Conservation (phyloP, 2,888 invertebrate species). For the Coelogynopora nodosa region DNA sequence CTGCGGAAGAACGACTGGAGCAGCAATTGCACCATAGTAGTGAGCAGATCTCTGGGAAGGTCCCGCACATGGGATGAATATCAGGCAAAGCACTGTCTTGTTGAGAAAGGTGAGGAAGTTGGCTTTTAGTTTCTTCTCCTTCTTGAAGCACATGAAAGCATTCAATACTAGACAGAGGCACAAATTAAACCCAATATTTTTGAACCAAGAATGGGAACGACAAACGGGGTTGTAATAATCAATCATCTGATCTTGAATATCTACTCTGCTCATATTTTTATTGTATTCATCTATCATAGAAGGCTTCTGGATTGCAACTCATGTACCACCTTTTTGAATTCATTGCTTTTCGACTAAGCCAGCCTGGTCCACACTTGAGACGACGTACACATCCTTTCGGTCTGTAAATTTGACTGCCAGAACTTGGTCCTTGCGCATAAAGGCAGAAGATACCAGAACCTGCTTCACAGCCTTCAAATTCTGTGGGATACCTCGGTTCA, state of each 20-base stretch:
- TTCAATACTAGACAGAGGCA: conserved; percentile 33
- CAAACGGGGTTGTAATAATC: conserved; percentile 34
- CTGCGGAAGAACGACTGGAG: not conserved
- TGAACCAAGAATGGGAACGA: conserved; percentile 26
- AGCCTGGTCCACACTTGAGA: conserved; percentile 35
- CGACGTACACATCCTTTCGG: conserved; percentile 20
- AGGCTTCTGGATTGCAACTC: conserved; percentile 33
- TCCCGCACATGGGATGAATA: not conserved
- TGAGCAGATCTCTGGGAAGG: not conserved
- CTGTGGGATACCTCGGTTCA: conserved; percentile 33
- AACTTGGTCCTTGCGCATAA: conserved; percentile 25
- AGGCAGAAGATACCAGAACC: conserved; percentile 29
- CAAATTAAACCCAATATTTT: conserved; percentile 29
- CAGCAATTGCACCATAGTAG: conserved; percentile 27
- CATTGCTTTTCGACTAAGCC: conserved; percentile 13
- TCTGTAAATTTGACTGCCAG: conserved; percentile 29
- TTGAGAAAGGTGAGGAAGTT: conserved; percentile 35
- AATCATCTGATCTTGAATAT: conserved; percentile 35
- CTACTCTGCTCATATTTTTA: conserved; percentile 26
- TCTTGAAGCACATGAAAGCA: conserved; percentile 23
- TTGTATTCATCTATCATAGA: conserved; percentile 32
- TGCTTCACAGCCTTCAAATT: conserved; percentile 21
- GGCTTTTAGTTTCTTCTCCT: conserved; percentile 32
- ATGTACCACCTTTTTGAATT: conserved; percentile 28
- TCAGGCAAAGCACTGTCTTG: conserved; percentile 26